A percentile compares a stretch with the other conserved stretches of the same genome.
These are phyloP conservation scores for Drosophila gaucha DNA, from an alignment of 2,888 invertebrate species.

Conservation along the genomic window DNA sequence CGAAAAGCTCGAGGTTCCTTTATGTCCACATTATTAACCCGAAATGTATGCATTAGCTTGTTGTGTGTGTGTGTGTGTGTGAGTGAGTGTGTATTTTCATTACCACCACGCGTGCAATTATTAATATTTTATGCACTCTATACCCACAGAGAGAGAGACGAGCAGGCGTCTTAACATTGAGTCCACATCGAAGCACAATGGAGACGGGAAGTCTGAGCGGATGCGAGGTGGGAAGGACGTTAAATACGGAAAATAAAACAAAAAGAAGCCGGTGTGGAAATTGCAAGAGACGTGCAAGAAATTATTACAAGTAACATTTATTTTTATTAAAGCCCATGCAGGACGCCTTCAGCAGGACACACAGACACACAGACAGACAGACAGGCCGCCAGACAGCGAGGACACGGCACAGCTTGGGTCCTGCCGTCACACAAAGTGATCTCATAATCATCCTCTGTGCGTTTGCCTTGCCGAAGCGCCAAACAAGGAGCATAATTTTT, in stretches of 20 bases:
- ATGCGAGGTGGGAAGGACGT: slow-evolving; percentile 36
- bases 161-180: slow-evolving; percentile 24
- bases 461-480: slow-evolving; percentile 61
- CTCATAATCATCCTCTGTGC: slow-evolving; percentile 81
- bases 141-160: not conserved
- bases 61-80: slow-evolving; percentile 24
- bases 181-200: slow-evolving; percentile 53
- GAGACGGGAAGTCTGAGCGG: slow-evolving; percentile 57
- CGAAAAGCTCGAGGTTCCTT: slow-evolving; percentile 25
- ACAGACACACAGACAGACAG: slow-evolving; percentile 6
- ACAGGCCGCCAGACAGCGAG: not conserved
- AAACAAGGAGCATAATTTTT: slow-evolving; percentile 74
- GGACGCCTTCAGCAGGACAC: slow-evolving; percentile 44
- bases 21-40: slow-evolving; percentile 69
- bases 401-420: slow-evolving; percentile 41
- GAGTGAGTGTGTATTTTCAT: slow-evolving; percentile 62
- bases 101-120: slow-evolving; percentile 77
- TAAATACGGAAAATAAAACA: slow-evolving; percentile 56
- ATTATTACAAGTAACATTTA: slow-evolving; percentile 78
- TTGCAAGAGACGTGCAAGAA: slow-evolving; percentile 72
- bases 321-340: slow-evolving; percentile 73
- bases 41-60: slow-evolving; percentile 71
- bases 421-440: slow-evolving; percentile 78
- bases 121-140: slow-evolving; percentile 75
- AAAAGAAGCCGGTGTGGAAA: slow-evolving; percentile 48